Percentiles rank a stretch among this genome's conserved stretches.
These are phyloP conservation scores for Trachelus stipa DNA, from an alignment of 2,888 invertebrate species.

Conservation along the genomic window DNA sequence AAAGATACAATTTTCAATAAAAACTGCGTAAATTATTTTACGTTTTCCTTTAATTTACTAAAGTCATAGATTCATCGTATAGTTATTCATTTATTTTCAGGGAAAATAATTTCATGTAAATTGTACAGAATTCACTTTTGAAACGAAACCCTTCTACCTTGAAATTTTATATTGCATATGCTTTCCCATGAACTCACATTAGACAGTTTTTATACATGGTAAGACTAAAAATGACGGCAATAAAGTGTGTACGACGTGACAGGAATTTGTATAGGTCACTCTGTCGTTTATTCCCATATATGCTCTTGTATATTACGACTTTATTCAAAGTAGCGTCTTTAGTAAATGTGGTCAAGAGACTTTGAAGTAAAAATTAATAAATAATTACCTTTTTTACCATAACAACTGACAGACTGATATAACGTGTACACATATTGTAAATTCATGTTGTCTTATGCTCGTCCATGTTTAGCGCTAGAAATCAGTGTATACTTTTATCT, in stretches of 20 bases:
- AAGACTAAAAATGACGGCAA: neutral
- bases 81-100: neutral
- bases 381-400: neutral
- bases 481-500: neutral
- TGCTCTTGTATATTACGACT: neutral
- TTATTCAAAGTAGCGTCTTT: neutral
- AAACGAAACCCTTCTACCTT: neutral
- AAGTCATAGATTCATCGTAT: neutral
- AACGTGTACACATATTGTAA: neutral
- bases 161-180: neutral
- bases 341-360: neutral
- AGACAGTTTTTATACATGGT: neutral
- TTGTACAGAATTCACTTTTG: neutral
- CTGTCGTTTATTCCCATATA: neutral
- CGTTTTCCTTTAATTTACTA: neutral
- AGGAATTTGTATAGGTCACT: neutral
- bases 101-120: neutral
- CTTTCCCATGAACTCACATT: neutral
- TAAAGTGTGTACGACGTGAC: neutral
- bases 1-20: neutral
- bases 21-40: neutral
- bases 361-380: neutral
- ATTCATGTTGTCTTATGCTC: neutral
- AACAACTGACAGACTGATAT: neutral
- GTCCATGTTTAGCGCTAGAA: neutral